Percentiles rank a stretch among this genome's conserved stretches.
Evolutionary conservation across 2,113 vertebrate species (phyloP).

Genomic region (Kobus ellipsiprymnus): DNA sequence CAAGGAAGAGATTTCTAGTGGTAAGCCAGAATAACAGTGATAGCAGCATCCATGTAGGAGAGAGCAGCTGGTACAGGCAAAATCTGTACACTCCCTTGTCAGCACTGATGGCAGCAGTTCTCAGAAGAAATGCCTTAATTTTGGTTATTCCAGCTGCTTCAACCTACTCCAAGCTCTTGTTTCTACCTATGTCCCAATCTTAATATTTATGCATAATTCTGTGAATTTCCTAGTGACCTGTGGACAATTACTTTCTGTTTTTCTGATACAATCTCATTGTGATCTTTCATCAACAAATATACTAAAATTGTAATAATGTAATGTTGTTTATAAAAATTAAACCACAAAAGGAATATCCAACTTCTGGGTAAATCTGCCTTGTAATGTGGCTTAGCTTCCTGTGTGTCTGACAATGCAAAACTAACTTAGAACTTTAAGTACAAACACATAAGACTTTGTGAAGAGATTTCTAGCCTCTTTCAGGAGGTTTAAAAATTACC

Average conservation of each 20-base stretch:
- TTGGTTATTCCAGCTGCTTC: neutral
- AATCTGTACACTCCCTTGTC: neutral
- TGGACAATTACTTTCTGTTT: neutral
- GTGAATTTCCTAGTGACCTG: neutral
- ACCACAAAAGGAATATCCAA: neutral
- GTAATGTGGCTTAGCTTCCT: neutral
- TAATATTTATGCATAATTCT: neutral
- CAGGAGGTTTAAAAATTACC: neutral
- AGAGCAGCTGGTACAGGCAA: neutral
- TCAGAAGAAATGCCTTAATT: neutral
- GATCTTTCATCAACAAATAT: neutral
- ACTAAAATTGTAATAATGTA: neutral
- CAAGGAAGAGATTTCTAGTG: neutral
- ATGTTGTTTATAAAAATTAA: neutral
- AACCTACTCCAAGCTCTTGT: neutral
- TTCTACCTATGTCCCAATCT: neutral
- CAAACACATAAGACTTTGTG: neutral
- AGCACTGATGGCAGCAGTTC: neutral
- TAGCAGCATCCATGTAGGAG: neutral
- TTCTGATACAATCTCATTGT: neutral
- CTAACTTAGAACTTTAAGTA: neutral
- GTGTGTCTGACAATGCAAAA: neutral
- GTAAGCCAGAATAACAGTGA: neutral
- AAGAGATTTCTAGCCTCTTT: neutral
- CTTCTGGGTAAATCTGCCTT: neutral